A percentile compares a stretch with the other conserved stretches of the same genome.
Conservation (phyloP, 2,888 invertebrate genomes). For the Lobophora halterata region DNA sequence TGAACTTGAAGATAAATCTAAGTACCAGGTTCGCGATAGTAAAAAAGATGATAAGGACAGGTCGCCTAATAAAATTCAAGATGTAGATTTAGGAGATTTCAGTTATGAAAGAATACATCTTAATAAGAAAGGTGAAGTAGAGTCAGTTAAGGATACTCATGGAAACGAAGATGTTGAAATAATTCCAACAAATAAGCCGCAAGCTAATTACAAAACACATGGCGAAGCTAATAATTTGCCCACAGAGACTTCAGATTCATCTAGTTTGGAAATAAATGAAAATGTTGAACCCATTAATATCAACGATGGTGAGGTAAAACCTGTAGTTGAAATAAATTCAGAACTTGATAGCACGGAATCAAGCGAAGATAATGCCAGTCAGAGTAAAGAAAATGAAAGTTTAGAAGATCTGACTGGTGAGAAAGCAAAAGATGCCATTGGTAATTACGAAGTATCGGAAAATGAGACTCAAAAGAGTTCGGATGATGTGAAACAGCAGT, state of each 20-base stretch:
- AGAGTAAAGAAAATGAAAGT: conserved; percentile 38
- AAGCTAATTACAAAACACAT: conserved; percentile 17
- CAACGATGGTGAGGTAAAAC: conserved; percentile 65
- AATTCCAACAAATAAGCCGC: conserved; percentile 29
- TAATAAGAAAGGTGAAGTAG: conserved; percentile 47
- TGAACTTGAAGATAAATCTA: conserved; percentile 23
- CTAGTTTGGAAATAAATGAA: conserved; percentile 33
- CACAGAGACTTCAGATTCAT: conserved; percentile 28
- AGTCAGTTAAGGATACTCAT: conserved; percentile 38
- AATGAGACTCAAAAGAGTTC: conserved; percentile 31
- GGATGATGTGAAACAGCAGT: conserved; percentile 63
- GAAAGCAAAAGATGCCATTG: conserved; percentile 33
- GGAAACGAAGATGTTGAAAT: conserved; percentile 31
- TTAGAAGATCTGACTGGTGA: conserved; percentile 46
- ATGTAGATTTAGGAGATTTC: conserved; percentile 53
- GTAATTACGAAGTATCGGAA: conserved; percentile 38
- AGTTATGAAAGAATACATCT: conserved; percentile 52
- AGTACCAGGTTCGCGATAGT: conserved; percentile 1
- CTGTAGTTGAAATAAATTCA: conserved; percentile 64
- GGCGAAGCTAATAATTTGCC: conserved; percentile 29
- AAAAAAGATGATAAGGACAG: conserved; percentile 8
- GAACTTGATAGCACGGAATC: conserved; percentile 48
- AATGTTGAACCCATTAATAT: conserved; percentile 43
- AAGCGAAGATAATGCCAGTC: conserved; percentile 37
- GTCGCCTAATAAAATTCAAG: conserved; percentile 39